Conservation (phyloP, 2,113 vertebrate genomes). For the Cyprinodon brontotheroides region DNA sequence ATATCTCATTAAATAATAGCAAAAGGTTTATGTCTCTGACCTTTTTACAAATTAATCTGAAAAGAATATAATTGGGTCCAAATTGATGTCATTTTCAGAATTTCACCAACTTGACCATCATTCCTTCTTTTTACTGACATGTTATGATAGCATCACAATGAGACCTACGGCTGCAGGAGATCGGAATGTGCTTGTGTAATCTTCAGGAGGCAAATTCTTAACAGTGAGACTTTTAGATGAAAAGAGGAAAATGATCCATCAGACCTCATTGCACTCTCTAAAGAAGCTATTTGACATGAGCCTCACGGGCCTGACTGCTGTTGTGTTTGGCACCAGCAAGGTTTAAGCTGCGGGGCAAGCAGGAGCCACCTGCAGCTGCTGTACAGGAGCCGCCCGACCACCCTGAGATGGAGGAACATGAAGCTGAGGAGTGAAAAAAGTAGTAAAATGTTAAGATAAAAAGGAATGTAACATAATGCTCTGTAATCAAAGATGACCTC, state of each 20-base stretch:
- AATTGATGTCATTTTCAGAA: background rate
- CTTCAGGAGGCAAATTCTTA: slow-evolving; percentile 32
- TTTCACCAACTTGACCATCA: background rate
- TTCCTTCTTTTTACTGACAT: slow-evolving; percentile 8
- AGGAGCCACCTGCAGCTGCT: slow-evolving; percentile 81
- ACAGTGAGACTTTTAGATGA: slow-evolving; percentile 40
- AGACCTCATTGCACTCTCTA: slow-evolving; percentile 51
- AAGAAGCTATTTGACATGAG: slow-evolving; percentile 63
- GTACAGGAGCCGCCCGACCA: slow-evolving; percentile 35
- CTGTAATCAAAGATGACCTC: background rate
- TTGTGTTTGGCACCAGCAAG: slow-evolving; percentile 77
- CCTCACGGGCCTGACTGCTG: slow-evolving; percentile 60
- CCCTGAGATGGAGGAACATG: slow-evolving; percentile 9
- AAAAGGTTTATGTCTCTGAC: background rate
- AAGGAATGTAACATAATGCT: background rate
- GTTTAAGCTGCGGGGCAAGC: slow-evolving; percentile 48
- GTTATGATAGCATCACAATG: slow-evolving; percentile 28
- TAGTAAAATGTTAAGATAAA: slow-evolving; percentile 3
- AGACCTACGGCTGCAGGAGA: slow-evolving; percentile 24
- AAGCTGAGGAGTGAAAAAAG: background rate
- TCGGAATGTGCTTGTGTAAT: slow-evolving; percentile 41
- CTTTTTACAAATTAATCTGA: background rate
- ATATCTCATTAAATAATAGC: background rate
- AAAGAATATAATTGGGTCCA: background rate
- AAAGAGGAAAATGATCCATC: slow-evolving; percentile 55